Conservation (phyloP, 2,888 invertebrate genomes). For the Odontocerum albicorne region DNA sequence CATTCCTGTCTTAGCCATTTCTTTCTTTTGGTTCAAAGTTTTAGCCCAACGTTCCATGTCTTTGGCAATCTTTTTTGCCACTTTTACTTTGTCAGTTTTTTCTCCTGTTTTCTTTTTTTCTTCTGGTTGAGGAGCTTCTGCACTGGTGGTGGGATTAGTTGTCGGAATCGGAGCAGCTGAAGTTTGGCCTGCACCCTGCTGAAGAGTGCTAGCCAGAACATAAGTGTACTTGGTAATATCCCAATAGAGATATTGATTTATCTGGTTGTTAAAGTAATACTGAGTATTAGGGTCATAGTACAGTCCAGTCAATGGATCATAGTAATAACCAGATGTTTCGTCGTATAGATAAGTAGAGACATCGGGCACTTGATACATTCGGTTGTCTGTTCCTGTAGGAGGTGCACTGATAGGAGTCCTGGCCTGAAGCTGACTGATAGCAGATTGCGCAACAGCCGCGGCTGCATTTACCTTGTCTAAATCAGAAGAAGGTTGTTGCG, state of each 20-base stretch:
- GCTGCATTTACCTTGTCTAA: conserved; percentile 80
- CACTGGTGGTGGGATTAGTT: conserved; percentile 39
- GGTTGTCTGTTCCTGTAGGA: conserved; percentile 64
- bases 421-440: conserved; percentile 64
- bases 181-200: conserved; percentile 45
- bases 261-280: conserved; percentile 94
- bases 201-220: conserved; percentile 52
- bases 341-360: conserved; percentile 91
- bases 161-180: conserved; percentile 39
- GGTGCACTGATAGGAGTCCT: conserved; percentile 49
- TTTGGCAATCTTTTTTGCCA: conserved; percentile 96
- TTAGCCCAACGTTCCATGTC: conserved; percentile 90
- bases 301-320: conserved; percentile 87
- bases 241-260: conserved; percentile 94
- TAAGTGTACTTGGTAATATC: conserved; percentile 74
- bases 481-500: conserved; percentile 57
- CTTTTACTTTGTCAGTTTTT: conserved; percentile 93
- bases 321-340: conserved; percentile 93
- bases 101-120: conserved; percentile 68
- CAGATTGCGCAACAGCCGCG: conserved; percentile 87
- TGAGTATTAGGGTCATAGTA: conserved; percentile 96
- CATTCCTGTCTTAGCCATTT: conserved; percentile 56
- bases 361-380: conserved; percentile 78
- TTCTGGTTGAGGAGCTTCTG: conserved; percentile 11
- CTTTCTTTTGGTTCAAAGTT: conserved; percentile 94